phyloP scores from a whole-genome alignment of 1,140 invertebrate species.

The Sminthurides bifidus region DNA sequence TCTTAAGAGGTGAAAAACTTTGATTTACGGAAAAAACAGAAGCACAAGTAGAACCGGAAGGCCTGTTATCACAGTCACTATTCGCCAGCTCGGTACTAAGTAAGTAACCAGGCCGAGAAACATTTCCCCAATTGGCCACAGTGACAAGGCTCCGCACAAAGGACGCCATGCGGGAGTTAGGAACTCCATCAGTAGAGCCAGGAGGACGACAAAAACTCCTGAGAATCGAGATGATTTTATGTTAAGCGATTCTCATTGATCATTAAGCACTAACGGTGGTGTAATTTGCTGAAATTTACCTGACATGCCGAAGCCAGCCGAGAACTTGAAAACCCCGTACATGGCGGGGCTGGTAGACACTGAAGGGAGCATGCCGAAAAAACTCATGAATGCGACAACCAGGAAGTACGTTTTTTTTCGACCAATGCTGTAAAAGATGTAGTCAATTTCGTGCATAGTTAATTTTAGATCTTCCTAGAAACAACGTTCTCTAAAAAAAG shows the following conservation, averaged over 20 bases:
- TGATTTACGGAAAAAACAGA: slow-evolving; percentile 17
- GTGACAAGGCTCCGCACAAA: slow-evolving; percentile 14
- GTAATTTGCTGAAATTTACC: not conserved
- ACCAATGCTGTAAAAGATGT: slow-evolving; percentile 7
- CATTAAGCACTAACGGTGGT: not conserved
- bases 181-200: slow-evolving; percentile 23
- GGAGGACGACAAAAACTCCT: slow-evolving; percentile 16
- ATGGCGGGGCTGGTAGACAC: slow-evolving; percentile 9
- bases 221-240: slow-evolving; percentile 1
- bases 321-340: slow-evolving; percentile 8
- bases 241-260: not conserved
- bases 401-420: slow-evolving; percentile 14
- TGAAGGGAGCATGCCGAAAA: slow-evolving; percentile 13
- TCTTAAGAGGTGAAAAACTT: no score
- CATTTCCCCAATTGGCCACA: slow-evolving; percentile 26
- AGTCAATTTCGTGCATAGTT: not conserved
- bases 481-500: not conserved
- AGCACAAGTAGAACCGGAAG: slow-evolving; percentile 6
- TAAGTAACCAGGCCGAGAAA: slow-evolving; percentile 15
- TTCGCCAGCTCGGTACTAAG: slow-evolving; percentile 15
- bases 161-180: slow-evolving; percentile 15
- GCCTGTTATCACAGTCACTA: slow-evolving; percentile 1
- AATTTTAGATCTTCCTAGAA: not conserved
- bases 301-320: slow-evolving; percentile 19
- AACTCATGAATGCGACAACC: slow-evolving; percentile 9